Base-by-base conservation (phyloP, 2,113 vertebrate species). In the Spea multiplicata region DNA sequence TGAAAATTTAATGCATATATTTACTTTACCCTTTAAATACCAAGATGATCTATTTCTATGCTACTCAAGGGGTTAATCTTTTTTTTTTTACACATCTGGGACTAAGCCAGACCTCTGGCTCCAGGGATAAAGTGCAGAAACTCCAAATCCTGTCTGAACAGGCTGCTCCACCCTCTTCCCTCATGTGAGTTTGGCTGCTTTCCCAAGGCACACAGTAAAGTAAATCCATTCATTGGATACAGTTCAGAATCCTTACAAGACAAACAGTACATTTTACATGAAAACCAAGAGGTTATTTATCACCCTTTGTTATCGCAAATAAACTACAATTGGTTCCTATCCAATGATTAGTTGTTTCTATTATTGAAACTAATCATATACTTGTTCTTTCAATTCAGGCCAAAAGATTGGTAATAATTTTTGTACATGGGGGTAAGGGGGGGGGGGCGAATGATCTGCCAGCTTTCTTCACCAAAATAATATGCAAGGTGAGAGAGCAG, bases 91-190 rank as follows among this genome's bases (percentile, higher is more conserved):
- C 81, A 81, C 17, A 46, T 83, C 86, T 93, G 91, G 93, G 88
- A 76, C 69, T 44, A 75, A 86, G 90, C 92, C 92, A 94, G 90
- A 87, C 89, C 91, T 87, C 90, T 91, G 92, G 91, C 91, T 93
- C 93, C 92, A 92, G 90, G 93, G 89, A 91, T 90, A 91, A 91
- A 93, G 89, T 91, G 92, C 89, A 92, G 87, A 87, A 90, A 82
- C 89, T 89, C 87, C 91, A 91, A 93, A 87, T 90, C 89, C 83
- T 89, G 89, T 93, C 91, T 92, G 90, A 91, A 87, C 88, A 91
- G 85, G 89, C 91, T 85, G 74, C 89, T 88, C 90, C 88, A 87
- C 91, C 89, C 89, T 86, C 86, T 88, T 89, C 87, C 86, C 82
- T 66, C 84, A 86, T 91, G 92, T 89, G 88, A 91, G 82, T 85